Evolutionary conservation across 2,797 vertebrate species (phyloP), one percentile per base, ranked within the genome.

Genomic region (Spinus pinus): DNA sequence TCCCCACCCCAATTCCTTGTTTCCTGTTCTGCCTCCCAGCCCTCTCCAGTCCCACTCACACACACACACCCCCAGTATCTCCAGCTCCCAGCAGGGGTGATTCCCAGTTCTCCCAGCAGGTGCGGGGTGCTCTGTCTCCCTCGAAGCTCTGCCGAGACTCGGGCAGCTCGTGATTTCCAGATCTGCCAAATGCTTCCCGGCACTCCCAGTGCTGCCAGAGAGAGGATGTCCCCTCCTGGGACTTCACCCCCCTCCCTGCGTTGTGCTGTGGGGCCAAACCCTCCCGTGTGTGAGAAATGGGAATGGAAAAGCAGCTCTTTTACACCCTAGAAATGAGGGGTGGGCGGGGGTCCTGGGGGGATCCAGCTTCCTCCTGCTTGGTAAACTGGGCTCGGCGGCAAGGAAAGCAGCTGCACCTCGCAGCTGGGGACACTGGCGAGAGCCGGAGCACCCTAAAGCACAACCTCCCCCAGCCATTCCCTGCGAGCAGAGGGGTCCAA

Each of bases 81-180:
- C 51, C 75, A 50, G 62, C 23, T 50, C 8, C 71, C 82, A 66
- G 51, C 18, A 5, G 0, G 10, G 53, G 5, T 4, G n/a, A 31
- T 66, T 80, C 64, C 72, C 80, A 61, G 67, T 54, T 10, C 67
- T 69, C 37, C 41, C 70, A 60, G 86, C 0, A 37, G 62, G 3
- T 21, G 31, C 2, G 1, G 50, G 31, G 2, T 39, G 49, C 25
- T 42, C 39, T 33, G 12, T 31, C 20, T 56, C 39, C 51, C 64
- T 37, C 5, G 0, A 50, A 60, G 28, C 0, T 0, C 62, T 33
- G 37, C 28, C 0, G 13, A 22, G 20, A 7, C 22, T 33, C 2
- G 5, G 3, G 23, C 30, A 58, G 8, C 14, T 90, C 2, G 1
- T 33, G 30, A 81, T 65, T 62, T 41, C 58, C 91, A 72, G 31